Percentiles rank a stretch among this genome's conserved stretches.
Evolutionary conservation across 2,888 invertebrate species (phyloP).

Genomic region (Physocephala rufipes): DNA sequence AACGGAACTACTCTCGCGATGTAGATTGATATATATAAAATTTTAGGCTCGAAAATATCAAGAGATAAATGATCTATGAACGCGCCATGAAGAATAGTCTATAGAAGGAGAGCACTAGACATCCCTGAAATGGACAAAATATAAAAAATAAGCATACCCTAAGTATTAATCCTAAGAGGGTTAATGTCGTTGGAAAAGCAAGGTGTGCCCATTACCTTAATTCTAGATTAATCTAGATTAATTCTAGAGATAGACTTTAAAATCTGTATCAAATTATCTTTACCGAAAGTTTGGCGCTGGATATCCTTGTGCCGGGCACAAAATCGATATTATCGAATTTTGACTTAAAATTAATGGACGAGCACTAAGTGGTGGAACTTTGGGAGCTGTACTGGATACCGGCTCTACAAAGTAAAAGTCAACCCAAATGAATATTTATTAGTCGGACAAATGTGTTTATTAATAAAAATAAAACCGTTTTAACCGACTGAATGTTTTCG

Average conservation of each 20-base stretch:
- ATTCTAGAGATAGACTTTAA: neutral
- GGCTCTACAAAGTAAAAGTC: conserved; percentile 66
- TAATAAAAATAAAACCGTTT: neutral
- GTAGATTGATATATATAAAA: too few relatives aligned
- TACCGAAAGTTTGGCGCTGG: conserved; percentile 73
- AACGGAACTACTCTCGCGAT: too few relatives aligned
- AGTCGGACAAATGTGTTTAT: too few relatives aligned
- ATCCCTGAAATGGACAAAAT: conserved; percentile 76
- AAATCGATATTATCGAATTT: conserved; percentile 70
- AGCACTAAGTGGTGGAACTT: conserved; percentile 67
- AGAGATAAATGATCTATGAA: too few relatives aligned
- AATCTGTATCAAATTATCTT: conserved; percentile 14
- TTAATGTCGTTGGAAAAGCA: too few relatives aligned
- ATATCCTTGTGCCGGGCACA: conserved; percentile 79
- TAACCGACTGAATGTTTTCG: too few relatives aligned
- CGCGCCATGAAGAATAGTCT: too few relatives aligned
- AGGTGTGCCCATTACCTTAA: too few relatives aligned
- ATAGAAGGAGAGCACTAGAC: conserved; percentile 76
- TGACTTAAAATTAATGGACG: conserved; percentile 62
- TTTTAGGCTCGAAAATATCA: too few relatives aligned
- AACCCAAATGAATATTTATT: neutral
- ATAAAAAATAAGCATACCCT: conserved; percentile 60
- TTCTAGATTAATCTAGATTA: too few relatives aligned
- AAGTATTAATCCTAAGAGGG: conserved; percentile 56
- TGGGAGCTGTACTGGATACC: conserved; percentile 68